Evolutionary conservation across 2,797 vertebrate genomes (phyloP).

Genomic region (Kryptolebias ocellatus): DNA sequence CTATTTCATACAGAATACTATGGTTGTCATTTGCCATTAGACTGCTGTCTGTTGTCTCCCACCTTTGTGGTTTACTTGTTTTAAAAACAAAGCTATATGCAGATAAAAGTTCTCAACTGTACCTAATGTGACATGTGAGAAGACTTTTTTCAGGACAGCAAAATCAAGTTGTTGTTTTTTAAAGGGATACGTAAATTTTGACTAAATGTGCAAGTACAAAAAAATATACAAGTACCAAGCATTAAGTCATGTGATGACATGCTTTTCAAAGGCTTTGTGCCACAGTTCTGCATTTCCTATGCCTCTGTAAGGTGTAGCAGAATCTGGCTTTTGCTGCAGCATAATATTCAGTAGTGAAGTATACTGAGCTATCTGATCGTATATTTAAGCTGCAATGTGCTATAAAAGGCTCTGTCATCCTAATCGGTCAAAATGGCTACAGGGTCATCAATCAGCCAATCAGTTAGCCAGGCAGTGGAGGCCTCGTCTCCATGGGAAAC

Average conservation of each 20-base stretch:
- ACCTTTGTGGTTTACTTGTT: conserved; percentile 34
- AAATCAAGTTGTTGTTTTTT: background rate
- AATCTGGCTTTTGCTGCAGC: conserved; percentile 11
- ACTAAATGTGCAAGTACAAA: conserved; percentile 13
- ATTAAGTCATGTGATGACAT: conserved; percentile 20
- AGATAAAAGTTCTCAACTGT: background rate
- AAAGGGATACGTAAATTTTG: conserved; percentile 19
- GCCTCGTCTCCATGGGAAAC: conserved; percentile 65
- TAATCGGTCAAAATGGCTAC: conserved; percentile 55
- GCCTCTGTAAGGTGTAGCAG: conserved; percentile 13
- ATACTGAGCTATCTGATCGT: conserved; percentile 27
- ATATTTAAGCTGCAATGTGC: conserved; percentile 34
- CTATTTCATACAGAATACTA: background rate
- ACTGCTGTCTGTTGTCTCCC: conserved; percentile 19
- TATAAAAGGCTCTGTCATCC: conserved; percentile 57
- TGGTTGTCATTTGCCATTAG: conserved; percentile 30
- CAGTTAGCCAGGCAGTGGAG: conserved; percentile 48
- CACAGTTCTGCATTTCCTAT: conserved; percentile 8
- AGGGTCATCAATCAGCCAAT: conserved; percentile 70
- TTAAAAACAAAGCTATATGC: conserved; percentile 16
- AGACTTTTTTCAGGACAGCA: background rate
- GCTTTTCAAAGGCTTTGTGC: background rate
- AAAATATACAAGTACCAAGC: conserved; percentile 20
- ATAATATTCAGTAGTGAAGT: conserved; percentile 6
- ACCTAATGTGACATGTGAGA: conserved; percentile 13